Percentiles rank a stretch among this genome's conserved stretches.
phyloP scores from a whole-genome alignment of 2,888 invertebrate genomes.

The Diaphora mendica region DNA sequence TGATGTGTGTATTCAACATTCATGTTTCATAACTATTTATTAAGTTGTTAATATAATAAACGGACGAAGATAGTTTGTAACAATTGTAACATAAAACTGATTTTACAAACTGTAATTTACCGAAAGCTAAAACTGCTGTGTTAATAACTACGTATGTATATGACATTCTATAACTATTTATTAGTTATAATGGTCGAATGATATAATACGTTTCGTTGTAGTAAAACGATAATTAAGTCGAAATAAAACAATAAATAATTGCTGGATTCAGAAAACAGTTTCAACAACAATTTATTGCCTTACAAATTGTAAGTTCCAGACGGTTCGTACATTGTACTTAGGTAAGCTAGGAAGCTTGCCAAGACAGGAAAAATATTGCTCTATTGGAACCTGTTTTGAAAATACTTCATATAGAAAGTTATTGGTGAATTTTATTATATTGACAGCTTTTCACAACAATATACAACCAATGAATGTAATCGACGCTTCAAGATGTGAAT shows the following conservation, averaged over 20 bases:
- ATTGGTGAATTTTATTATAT: not conserved
- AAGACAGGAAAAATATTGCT: constrained; percentile 40
- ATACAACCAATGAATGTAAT: not conserved
- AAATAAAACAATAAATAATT: constrained; percentile 59
- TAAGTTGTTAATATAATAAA: not conserved
- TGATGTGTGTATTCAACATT: no score
- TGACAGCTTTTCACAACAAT: not conserved
- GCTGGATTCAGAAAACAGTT: constrained; percentile 51
- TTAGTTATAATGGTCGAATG: constrained; percentile 44
- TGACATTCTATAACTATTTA: constrained; percentile 36
- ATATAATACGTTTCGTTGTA: constrained; percentile 51
- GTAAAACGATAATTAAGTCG: constrained; percentile 37
- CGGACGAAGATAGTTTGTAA: not conserved
- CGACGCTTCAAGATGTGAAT: not conserved
- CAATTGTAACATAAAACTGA: not conserved
- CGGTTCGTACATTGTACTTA: constrained; percentile 30
- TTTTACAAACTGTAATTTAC: not conserved
- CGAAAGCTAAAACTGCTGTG: not conserved
- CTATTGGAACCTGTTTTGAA: constrained; percentile 25
- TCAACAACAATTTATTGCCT: constrained; percentile 73
- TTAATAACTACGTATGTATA: constrained; percentile 20
- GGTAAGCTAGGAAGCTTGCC: constrained; percentile 46
- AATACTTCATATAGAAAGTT: constrained; percentile 7
- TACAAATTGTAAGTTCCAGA: constrained; percentile 70
- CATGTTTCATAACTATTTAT: not conserved